These are phyloP conservation scores for Alviniconcha marisindica DNA, from an alignment of 1,140 invertebrate genomes.

Conservation along the genomic window DNA sequence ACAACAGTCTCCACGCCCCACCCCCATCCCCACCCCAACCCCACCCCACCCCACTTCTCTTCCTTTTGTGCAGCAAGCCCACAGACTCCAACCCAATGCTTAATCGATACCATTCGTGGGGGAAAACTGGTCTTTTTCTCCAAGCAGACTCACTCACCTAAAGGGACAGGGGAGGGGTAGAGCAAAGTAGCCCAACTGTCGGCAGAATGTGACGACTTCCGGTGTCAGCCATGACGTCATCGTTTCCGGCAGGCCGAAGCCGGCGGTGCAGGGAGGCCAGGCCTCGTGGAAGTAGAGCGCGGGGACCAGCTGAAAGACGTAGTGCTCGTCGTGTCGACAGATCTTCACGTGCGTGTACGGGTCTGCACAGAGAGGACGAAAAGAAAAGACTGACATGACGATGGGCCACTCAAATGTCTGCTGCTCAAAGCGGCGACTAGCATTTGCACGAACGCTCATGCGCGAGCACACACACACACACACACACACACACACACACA, in stretches of 20 bases:
- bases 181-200: slow-evolving; percentile 45
- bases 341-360: slow-evolving; percentile 51
- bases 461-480: background rate
- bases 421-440: too few species aligned
- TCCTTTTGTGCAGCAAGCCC: too few species aligned
- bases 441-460: too few species aligned
- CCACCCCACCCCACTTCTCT: too few species aligned
- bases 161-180: slow-evolving; percentile 38
- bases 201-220: slow-evolving; percentile 30
- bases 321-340: slow-evolving; percentile 4
- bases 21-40: too few species aligned
- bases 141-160: slow-evolving; percentile 10
- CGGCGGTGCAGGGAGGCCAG: slow-evolving; percentile 39
- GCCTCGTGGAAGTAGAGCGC: slow-evolving; percentile 45
- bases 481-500: slow-evolving; percentile 25
- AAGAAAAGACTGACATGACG: too few species aligned
- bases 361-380: too few species aligned
- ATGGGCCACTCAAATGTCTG: too few species aligned
- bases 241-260: slow-evolving; percentile 25
- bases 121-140: too few species aligned
- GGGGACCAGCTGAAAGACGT: slow-evolving; percentile 47
- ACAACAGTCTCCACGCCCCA: too few species aligned
- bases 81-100: too few species aligned
- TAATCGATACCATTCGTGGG: too few species aligned
- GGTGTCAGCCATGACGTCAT: slow-evolving; percentile 44